Evolutionary conservation across 2,113 vertebrate genomes (phyloP), one percentile per base, ranked within the genome.

Genomic region (Excalfactoria chinensis): DNA sequence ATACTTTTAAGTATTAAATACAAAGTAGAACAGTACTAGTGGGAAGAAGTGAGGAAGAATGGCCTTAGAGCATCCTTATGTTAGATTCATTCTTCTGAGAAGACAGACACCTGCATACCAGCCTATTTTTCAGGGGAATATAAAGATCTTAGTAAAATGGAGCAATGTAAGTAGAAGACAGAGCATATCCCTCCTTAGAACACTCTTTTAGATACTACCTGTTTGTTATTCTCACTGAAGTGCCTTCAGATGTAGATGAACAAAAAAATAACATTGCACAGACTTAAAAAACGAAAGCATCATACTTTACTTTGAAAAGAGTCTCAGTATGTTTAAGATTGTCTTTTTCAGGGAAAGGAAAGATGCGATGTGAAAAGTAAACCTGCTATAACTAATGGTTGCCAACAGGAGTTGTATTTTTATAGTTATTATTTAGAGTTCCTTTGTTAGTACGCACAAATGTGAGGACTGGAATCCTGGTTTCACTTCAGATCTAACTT

Each of bases 91-190:
- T 87, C 74, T 91, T 78, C 79, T 83, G 59, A 91, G 68, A 87
- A 93, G 75, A 34, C 49, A 63, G 14, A 79, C 25, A 70, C 16
- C 44, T 43, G 41, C n/a, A 59, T 55, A 88, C 19, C 63, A 88
- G 43, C 32, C 28, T 89, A 70, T 82, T 93, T 89, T 79, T 28
- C 23, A 59, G 34, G 11, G 37, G 12, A 73, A 62, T 80, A 51
- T 1, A 9, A 73, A 20, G 49, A 53, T 80, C 92, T 93, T 73
- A 63, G 48, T 66, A 85, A 95, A 93, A 93, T 93, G 75, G 79
- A 93, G 32, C 78, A 94, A 89, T 40, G 64, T 85, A 68, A 83
- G 44, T 41, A 76, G 67, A n/a, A 71, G 28, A 63, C 6, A 46
- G n/a, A 86, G 8, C 9, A 55, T 14, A 62, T 37, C 14, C 19